Base-by-base conservation (phyloP, 2,888 invertebrate genomes). In the Nemoura dubitans region DNA sequence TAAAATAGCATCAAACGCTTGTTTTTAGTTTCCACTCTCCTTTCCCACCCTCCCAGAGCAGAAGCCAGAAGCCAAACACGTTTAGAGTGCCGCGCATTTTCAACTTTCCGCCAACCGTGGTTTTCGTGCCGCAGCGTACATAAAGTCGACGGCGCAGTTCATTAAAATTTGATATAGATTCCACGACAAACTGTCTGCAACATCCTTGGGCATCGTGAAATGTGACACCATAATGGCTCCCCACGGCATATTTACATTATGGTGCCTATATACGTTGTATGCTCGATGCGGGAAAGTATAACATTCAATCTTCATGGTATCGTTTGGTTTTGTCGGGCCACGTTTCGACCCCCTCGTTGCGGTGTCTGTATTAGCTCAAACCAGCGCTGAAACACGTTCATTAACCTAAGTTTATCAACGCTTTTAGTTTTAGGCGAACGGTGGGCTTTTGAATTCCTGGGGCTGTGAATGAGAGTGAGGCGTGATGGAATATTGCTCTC, bases 211-310 rank as follows among this genome's bases (percentile, higher is more conserved):
- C 21, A 21, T 26, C 10, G 1, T 25, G 78, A 78, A 78, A 78
- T 27, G n/a, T 26, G 26, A 78, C 10, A 78, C 78, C 78, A 78
- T 78, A 78, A 78, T 78, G 78, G 78, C 78, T 26, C 78, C 78
- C 28, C 7, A 26, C 26, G 78, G 78, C 78, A 26, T 78, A 78
- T 78, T 59, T 78, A 78, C 78, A 26, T 28, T 28, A 78, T 27
- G 78, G n/a, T n/a, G n/a, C n/a, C n/a, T n/a, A n/a, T n/a, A n/a
- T n/a, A n/a, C 10, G 36, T 27, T 27, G 28, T 78, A 10, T 78
- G 78, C 10, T 78, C 28, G 10, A 14, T 78, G 78, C 6, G 27
- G 78, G n/a, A 36, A 59, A 59, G 59, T 21, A 59, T 59, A 59
- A 59, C 3, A 59, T 59, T 59, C 59, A 59, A 59, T 59, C 21